A percentile compares a stretch with the other conserved stretches of the same genome.
phyloP scores from a whole-genome alignment of 92 coral and sea anemone species.

The Epizoanthus scotinus region DNA sequence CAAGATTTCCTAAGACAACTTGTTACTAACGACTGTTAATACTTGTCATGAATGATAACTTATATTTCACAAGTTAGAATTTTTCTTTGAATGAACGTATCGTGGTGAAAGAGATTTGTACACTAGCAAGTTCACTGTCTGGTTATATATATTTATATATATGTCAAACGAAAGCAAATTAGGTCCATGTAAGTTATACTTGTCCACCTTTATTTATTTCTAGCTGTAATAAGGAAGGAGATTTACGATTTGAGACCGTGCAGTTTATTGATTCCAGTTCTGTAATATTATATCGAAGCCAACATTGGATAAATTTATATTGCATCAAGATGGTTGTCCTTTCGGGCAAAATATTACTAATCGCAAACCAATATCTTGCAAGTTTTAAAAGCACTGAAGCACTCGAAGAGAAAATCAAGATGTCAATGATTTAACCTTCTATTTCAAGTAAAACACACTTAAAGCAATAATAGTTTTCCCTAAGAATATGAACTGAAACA shows the following conservation, averaged over 20 bases:
- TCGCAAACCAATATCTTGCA: slow-evolving; percentile 27
- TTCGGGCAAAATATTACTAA: slow-evolving; percentile 27
- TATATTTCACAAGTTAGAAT: not conserved
- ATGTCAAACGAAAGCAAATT: too few species aligned
- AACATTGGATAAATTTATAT: not conserved
- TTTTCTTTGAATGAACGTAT: not conserved
- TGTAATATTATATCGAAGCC: not conserved
- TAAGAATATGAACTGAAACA: not conserved
- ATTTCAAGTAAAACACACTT: slow-evolving; percentile 20
- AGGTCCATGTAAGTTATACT: too few species aligned
- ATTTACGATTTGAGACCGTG: too few species aligned
- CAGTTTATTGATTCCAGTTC: too few species aligned
- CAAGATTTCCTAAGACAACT: not conserved
- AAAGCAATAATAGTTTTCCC: slow-evolving; percentile 19
- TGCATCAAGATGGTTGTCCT: slow-evolving; percentile 19
- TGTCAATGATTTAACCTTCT: slow-evolving; percentile 9
- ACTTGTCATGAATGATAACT: not conserved
- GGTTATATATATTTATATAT: too few species aligned
- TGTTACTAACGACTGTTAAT: not conserved
- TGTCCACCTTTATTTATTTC: too few species aligned
- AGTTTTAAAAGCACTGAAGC: not conserved
- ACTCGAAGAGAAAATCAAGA: slow-evolving; percentile 27
- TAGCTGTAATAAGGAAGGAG: too few species aligned
- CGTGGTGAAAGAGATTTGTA: not conserved
- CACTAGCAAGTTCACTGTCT: not conserved